Conservation (phyloP, 2,113 vertebrate genomes). For the Carettochelys insculpta region DNA sequence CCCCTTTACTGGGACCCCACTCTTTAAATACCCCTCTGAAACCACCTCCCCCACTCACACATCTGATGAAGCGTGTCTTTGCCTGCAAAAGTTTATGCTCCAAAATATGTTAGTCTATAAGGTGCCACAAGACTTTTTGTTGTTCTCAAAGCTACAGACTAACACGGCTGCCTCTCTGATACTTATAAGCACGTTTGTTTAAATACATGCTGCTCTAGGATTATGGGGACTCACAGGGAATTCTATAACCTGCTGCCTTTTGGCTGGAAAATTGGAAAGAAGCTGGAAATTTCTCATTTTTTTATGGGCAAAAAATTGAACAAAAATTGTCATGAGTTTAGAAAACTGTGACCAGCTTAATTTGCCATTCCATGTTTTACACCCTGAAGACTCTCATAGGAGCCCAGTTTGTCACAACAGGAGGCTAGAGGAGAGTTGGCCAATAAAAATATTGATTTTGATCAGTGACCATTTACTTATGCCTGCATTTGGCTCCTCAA, state of each 20-base stretch:
- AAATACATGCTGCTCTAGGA: background rate
- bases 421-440: background rate
- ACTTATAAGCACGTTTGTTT: too few relatives aligned
- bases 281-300: background rate
- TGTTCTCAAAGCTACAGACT: too few relatives aligned
- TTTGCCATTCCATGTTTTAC: background rate
- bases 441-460: background rate
- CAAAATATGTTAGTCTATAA: too few relatives aligned
- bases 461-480: background rate
- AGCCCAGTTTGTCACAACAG: background rate
- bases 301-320: background rate
- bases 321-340: background rate
- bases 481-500: background rate
- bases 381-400: background rate
- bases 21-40: too few relatives aligned
- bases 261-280: background rate
- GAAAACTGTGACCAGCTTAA: background rate
- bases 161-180: too few relatives aligned
- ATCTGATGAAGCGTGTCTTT: too few relatives aligned
- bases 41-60: too few relatives aligned
- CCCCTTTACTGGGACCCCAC: too few relatives aligned
- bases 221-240: background rate
- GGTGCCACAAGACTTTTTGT: too few relatives aligned
- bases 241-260: background rate
- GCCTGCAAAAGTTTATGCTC: too few relatives aligned